phyloP scores from a whole-genome alignment of 2,797 vertebrate genomes.

The Falco naumanni region DNA sequence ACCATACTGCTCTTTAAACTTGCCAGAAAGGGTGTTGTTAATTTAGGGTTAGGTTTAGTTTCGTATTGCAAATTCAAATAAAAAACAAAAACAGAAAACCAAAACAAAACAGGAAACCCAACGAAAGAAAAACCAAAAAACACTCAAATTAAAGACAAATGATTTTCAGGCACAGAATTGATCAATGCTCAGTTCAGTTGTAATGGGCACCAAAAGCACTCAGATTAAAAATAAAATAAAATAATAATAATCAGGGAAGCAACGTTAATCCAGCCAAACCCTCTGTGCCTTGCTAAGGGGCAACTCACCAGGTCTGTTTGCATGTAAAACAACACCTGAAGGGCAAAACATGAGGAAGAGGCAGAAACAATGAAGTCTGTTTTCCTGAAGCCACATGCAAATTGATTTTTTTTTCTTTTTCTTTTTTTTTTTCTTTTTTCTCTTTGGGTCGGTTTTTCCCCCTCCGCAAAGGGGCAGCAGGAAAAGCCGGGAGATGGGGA shows the following conservation, averaged over 20 bases:
- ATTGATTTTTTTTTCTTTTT: not conserved
- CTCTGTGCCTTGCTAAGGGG: constrained; percentile 67
- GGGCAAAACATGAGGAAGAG: constrained; percentile 56
- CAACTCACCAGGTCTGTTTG: constrained; percentile 69
- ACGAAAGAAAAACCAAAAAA: constrained; percentile 49
- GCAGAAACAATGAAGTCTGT: constrained; percentile 46
- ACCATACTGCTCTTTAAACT: constrained; percentile 86
- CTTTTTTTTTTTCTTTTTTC: not conserved
- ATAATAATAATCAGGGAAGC: constrained; percentile 44
- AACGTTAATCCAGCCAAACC: constrained; percentile 64
- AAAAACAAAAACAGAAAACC: not conserved
- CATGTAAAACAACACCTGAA: constrained; percentile 66
- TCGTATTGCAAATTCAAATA: constrained; percentile 77
- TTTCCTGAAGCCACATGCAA: constrained; percentile 41
- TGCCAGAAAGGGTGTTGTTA: constrained; percentile 80
- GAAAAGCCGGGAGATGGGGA: constrained; percentile 22
- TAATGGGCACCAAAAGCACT: constrained; percentile 72
- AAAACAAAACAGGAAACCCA: constrained; percentile 60
- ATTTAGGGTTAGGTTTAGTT: constrained; percentile 80
- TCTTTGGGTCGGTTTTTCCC: not conserved
- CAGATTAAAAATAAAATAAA: constrained; percentile 56
- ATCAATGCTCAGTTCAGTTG: constrained; percentile 67
- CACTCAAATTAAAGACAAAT: constrained; percentile 75
- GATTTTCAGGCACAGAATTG: constrained; percentile 76
- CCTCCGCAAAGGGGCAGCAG: not conserved